phyloP scores from a whole-genome alignment of 1,140 invertebrate species.

The Ectropis grisescens region DNA sequence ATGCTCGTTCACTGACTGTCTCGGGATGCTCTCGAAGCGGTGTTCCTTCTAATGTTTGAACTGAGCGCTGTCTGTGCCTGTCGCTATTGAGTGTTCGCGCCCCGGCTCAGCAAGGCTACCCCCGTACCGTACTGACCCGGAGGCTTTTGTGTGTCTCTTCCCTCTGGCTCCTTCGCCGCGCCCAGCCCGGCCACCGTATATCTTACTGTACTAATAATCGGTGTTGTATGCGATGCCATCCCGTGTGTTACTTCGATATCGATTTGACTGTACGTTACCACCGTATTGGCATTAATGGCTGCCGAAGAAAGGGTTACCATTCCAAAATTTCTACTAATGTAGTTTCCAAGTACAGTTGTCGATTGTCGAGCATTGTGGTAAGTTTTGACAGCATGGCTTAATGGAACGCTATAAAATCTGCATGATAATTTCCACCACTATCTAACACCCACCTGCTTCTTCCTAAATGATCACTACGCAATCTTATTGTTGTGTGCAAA shows the following conservation, averaged over 20 bases:
- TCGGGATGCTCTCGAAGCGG: conserved; percentile 33
- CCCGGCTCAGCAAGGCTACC: conserved; percentile 10
- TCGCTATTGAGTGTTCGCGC: conserved; percentile 37
- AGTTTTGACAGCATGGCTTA: conserved; percentile 59
- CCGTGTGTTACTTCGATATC: conserved; percentile 59
- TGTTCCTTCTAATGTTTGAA: conserved; percentile 49
- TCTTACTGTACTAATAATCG: conserved; percentile 33
- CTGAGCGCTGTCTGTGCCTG: conserved; percentile 52
- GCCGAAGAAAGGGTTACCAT: conserved; percentile 57
- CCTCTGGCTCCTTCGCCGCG: conserved; percentile 11
- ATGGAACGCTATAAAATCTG: conserved; percentile 17
- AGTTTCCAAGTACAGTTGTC: conserved; percentile 57
- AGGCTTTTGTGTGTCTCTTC: conserved; percentile 10
- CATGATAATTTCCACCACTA: conserved; percentile 12
- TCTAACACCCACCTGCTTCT: conserved; percentile 29
- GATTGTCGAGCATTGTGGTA: conserved; percentile 64
- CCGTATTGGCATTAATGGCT: conserved; percentile 60
- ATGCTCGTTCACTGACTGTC: conserved; percentile 47
- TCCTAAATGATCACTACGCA: conserved; percentile 27
- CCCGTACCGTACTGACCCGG: conserved; percentile 20
- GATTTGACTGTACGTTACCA: conserved; percentile 34
- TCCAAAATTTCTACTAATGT: conserved; percentile 60
- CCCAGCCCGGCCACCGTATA: conserved; percentile 22
- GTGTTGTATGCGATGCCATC: conserved; percentile 63
- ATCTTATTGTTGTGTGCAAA: too few relatives aligned